Evolutionary conservation across 2,888 invertebrate species (phyloP), one percentile per base, ranked within the genome.

Genomic region (Leptinotarsa rubiginosa): DNA sequence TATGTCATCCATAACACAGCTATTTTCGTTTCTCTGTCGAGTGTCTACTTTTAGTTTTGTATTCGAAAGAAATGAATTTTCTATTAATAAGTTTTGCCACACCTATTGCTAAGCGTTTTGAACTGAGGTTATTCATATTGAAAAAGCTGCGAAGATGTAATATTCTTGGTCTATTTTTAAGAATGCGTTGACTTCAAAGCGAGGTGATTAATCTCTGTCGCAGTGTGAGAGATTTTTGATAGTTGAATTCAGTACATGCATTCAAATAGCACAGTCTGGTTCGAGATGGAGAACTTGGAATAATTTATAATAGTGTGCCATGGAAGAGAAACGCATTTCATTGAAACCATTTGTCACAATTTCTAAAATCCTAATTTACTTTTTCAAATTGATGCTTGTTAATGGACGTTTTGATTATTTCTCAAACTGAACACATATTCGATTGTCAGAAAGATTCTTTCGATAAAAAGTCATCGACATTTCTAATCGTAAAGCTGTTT

Each of bases 41-140:
- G 25, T 15, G 20, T 16, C 59, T 12, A 59, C 59, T 59, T 59
- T 59, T 22, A 66, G 62, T 66, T 70, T 70, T 67, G 65, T 74
- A 74, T 70, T 69, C 62, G 50, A 20, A n/a, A 69, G 47, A 47
- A 56, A 69, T 54, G 47, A 20, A 47, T 69, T 54, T 25, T 41
- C 69, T 56, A 47, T 56, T 20, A 69, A 69, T 69, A 69, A 31
- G 22, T 47, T 47, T 12, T 16, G 69, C 52, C 69, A 56, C 69
- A 54, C 69, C 69, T 69, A 47, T 56, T 20, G 47, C 69, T 69
- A 20, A 47, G 47, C 56, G 41, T 41, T 41, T n/a, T n/a, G 31
- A 16, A 3, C 16, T 13, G 41, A 62, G 25, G 62, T 62, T 62
- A n/a, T 62, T 50, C 50, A n/a, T 50, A 50, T n/a, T 2, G 56